These are phyloP conservation scores for Acinonyx jubatus DNA, from an alignment of 2,113 vertebrate genomes.

Conservation along the genomic window DNA sequence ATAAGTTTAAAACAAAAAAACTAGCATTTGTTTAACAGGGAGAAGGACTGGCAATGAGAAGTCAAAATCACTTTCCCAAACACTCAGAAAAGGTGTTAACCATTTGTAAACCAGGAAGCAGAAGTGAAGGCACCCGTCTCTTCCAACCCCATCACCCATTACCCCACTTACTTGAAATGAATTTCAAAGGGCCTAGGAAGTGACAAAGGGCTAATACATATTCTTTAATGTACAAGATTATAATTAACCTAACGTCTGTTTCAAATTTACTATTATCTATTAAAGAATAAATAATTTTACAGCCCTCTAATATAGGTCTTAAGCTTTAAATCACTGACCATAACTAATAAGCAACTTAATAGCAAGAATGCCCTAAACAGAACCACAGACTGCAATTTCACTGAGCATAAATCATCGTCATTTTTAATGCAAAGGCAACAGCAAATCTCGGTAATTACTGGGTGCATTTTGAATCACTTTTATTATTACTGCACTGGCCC, in stretches of 20 bases:
- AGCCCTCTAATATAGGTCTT: constrained; percentile 83
- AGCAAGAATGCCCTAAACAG: constrained; percentile 80
- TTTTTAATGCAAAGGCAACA: constrained; percentile 87
- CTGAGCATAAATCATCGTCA: constrained; percentile 85
- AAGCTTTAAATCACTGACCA: constrained; percentile 87
- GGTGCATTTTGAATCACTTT: constrained; percentile 88
- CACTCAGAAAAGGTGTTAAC: constrained; percentile 30
- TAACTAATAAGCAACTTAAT: constrained; percentile 86
- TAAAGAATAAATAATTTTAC: constrained; percentile 87
- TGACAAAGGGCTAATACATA: constrained; percentile 77
- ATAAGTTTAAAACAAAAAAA: background rate
- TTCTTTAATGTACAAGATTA: constrained; percentile 79
- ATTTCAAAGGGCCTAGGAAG: constrained; percentile 74
- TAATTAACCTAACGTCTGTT: constrained; percentile 81
- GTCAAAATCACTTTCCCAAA: background rate
- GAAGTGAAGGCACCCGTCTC: background rate
- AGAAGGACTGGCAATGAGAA: background rate
- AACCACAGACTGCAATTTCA: constrained; percentile 81
- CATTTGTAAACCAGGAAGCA: constrained; percentile 28
- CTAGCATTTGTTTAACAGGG: background rate
- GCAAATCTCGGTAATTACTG: constrained; percentile 89
- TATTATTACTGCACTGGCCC: constrained; percentile 86
- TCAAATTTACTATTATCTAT: constrained; percentile 86
- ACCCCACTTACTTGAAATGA: constrained; percentile 70
- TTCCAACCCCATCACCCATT: background rate